phyloP scores from a whole-genome alignment of 1,140 invertebrate genomes.

The Drosophila mauritiana region DNA sequence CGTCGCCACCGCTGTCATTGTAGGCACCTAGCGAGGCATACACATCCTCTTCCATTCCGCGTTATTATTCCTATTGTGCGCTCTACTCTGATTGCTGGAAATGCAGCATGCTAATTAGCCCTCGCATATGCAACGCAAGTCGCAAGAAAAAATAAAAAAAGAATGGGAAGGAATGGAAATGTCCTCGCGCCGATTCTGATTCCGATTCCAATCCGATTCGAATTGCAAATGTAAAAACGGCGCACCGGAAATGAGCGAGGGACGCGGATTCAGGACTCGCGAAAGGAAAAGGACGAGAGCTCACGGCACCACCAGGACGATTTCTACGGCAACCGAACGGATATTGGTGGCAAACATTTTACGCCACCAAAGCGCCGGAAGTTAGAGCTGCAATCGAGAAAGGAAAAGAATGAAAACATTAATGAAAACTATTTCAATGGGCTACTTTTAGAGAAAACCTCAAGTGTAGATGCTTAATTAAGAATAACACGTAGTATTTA shows the following conservation, averaged over 20 bases:
- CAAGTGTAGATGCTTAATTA: not conserved
- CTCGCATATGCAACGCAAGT: constrained; percentile 53
- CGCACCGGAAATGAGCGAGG: constrained; percentile 50
- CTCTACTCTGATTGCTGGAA: constrained; percentile 31
- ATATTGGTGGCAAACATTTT: constrained; percentile 82
- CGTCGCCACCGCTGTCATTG: constrained; percentile 46
- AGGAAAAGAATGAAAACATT: constrained; percentile 18
- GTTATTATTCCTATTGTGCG: constrained; percentile 50
- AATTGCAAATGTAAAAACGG: constrained; percentile 60
- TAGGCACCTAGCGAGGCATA: constrained; percentile 69
- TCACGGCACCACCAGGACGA: constrained; percentile 19
- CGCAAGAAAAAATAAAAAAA: not conserved
- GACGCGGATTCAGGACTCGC: constrained; percentile 10
- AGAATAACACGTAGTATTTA: not conserved
- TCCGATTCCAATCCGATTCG: constrained; percentile 34
- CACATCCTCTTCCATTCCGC: constrained; percentile 75
- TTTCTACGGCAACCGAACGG: constrained; percentile 43
- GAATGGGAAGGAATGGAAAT: constrained; percentile 11
- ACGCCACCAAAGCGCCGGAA: constrained; percentile 72
- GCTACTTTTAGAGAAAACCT: not conserved
- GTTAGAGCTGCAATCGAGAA: constrained; percentile 50
- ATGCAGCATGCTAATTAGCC: constrained; percentile 69
- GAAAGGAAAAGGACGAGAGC: constrained; percentile 7
- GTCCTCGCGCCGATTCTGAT: constrained; percentile 1
- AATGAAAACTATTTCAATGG: constrained; percentile 25